A percentile compares a stretch with the other conserved stretches of the same genome.
Evolutionary conservation across 2,113 vertebrate genomes (phyloP).

Genomic region (Tylochromis polylepis): DNA sequence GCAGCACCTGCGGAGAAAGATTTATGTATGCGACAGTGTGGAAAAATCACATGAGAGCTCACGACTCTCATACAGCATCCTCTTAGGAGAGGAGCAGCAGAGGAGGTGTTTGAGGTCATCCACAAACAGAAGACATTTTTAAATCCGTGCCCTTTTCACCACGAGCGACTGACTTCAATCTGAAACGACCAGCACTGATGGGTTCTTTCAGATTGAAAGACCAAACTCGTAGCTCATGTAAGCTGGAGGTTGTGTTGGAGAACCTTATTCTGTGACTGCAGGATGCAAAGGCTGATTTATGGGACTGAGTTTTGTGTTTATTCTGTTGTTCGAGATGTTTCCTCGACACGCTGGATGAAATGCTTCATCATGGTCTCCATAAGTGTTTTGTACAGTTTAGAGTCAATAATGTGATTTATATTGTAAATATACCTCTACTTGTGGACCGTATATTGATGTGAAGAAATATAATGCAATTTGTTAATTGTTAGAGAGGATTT

Average conservation of each 20-base stretch:
- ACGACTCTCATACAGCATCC: not conserved
- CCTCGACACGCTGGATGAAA: not conserved
- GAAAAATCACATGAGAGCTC: not conserved
- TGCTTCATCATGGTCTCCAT: not conserved
- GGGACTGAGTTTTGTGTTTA: not conserved
- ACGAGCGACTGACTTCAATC: not conserved
- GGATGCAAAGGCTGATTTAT: not conserved
- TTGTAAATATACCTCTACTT: not conserved
- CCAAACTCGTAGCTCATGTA: not conserved
- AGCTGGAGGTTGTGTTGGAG: not conserved
- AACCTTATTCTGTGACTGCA: accelerated
- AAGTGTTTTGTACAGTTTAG: not conserved
- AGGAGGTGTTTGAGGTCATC: too few relatives aligned
- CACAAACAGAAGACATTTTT: not conserved
- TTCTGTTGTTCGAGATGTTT: not conserved
- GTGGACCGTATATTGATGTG: too few relatives aligned
- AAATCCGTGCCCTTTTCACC: not conserved
- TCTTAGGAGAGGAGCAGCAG: not conserved
- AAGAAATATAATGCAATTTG: too few relatives aligned
- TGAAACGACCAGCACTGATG: not conserved
- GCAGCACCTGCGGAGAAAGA: not conserved
- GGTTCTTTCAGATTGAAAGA: not conserved
- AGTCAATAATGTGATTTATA: not conserved
- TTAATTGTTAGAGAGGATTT: too few relatives aligned
- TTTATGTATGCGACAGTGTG: not conserved